Percentiles rank a stretch among this genome's conserved stretches.
Conservation (phyloP, 2,113 vertebrate genomes). For the Menura novaehollandiae region DNA sequence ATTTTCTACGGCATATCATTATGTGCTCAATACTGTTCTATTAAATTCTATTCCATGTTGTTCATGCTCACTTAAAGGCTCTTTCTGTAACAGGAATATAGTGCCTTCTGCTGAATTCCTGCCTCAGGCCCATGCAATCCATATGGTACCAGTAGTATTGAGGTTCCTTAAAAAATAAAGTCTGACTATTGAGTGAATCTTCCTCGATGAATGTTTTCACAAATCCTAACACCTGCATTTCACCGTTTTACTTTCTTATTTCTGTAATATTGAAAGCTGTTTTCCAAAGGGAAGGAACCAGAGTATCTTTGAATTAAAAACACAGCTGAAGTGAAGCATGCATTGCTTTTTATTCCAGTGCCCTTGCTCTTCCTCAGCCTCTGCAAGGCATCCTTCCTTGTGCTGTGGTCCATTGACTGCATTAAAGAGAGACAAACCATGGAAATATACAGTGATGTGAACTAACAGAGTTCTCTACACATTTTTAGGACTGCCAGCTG, state of each 20-base stretch:
- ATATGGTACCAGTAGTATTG: not conserved
- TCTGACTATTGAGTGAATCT: not conserved
- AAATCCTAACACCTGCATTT: not conserved
- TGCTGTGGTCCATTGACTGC: not conserved
- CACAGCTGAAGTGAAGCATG: not conserved
- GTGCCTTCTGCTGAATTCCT: not conserved
- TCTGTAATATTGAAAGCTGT: not conserved
- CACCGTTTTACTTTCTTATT: not conserved
- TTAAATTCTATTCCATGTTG: not conserved
- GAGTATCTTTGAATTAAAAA: not conserved
- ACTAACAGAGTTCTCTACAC: not conserved
- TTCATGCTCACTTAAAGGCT: not conserved
- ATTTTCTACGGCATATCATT: not conserved
- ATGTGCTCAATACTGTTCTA: not conserved
- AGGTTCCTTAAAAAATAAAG: not conserved
- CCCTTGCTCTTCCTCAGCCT: not conserved
- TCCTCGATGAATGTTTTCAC: not conserved
- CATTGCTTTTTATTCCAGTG: not conserved
- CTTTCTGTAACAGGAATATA: not conserved
- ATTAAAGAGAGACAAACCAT: not conserved
- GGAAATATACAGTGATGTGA: not conserved
- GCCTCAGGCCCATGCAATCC: not conserved
- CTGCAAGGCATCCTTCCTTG: not conserved
- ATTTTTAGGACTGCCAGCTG: constrained; percentile 68
- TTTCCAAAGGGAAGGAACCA: not conserved